phyloP scores from a whole-genome alignment of 2,888 invertebrate species.

The Chrysomela aeneicollis region DNA sequence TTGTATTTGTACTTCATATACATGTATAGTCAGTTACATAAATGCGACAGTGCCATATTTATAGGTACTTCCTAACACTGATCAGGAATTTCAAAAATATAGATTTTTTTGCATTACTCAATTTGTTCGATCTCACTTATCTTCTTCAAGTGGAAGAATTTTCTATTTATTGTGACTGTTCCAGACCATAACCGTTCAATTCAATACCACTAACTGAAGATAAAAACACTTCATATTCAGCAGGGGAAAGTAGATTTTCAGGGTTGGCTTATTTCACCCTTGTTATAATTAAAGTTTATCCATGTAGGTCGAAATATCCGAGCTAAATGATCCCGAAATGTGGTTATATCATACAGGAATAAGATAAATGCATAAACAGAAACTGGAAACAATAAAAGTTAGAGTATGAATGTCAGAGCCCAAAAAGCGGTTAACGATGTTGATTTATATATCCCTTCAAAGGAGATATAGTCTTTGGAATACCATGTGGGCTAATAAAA shows the following conservation, averaged over 20 bases:
- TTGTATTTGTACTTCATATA: too few species aligned
- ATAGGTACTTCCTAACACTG: too few species aligned
- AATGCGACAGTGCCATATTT: too few species aligned
- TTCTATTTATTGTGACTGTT: too few species aligned
- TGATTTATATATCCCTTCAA: neutral
- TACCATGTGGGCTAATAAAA: neutral
- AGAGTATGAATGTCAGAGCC: neutral
- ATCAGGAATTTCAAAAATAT: too few species aligned
- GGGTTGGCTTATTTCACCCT: too few species aligned
- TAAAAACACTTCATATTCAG: slow-evolving; percentile 15
- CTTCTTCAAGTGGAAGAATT: too few species aligned
- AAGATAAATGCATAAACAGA: neutral
- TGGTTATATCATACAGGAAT: neutral
- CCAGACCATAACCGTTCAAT: neutral
- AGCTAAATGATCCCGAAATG: neutral
- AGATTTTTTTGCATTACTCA: too few species aligned
- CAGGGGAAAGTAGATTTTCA: neutral
- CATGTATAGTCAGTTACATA: too few species aligned
- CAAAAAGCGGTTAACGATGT: neutral
- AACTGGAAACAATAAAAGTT: neutral
- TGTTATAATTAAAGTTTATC: too few species aligned
- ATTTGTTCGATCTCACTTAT: too few species aligned
- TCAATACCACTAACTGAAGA: slow-evolving; percentile 8
- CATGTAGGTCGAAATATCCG: neutral
- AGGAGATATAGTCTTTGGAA: neutral